Evolutionary conservation across 2,888 invertebrate genomes (phyloP).

Genomic region (Andricus quercusramuli): DNA sequence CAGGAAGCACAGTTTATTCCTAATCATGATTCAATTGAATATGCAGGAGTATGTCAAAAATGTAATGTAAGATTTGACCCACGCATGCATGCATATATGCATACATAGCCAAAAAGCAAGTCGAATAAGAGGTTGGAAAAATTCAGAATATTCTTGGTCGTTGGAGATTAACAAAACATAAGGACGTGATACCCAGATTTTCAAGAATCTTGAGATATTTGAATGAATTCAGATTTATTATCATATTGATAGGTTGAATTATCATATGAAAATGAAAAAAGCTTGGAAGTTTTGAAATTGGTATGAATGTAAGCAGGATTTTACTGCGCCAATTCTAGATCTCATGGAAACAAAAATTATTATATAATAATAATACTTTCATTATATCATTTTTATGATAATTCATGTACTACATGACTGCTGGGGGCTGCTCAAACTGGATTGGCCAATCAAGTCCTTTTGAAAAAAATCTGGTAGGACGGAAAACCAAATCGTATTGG

Average conservation of each 20-base stretch:
- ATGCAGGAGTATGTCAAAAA: too few relatives aligned
- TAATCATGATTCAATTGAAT: too few relatives aligned
- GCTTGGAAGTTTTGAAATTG: not conserved
- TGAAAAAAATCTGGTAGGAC: too few relatives aligned
- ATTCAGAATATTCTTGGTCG: not conserved
- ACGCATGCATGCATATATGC: too few relatives aligned
- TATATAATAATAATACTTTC: not conserved
- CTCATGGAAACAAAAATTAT: not conserved
- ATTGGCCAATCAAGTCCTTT: too few relatives aligned
- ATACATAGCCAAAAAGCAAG: too few relatives aligned
- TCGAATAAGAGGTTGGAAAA: too few relatives aligned
- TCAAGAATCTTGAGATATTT: not conserved
- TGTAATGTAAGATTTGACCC: too few relatives aligned
- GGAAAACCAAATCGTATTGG: too few relatives aligned
- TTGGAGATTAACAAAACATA: not conserved
- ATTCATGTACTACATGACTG: too few relatives aligned
- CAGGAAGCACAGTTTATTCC: too few relatives aligned
- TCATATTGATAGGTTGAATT: not conserved
- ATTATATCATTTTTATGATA: not conserved
- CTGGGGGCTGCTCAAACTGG: too few relatives aligned
- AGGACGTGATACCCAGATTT: not conserved
- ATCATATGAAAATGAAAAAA: not conserved
- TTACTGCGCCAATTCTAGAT: not conserved
- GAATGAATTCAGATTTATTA: not conserved
- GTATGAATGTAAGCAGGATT: not conserved